phyloP scores from a whole-genome alignment of 2,888 invertebrate species.

The Eurois occulta region DNA sequence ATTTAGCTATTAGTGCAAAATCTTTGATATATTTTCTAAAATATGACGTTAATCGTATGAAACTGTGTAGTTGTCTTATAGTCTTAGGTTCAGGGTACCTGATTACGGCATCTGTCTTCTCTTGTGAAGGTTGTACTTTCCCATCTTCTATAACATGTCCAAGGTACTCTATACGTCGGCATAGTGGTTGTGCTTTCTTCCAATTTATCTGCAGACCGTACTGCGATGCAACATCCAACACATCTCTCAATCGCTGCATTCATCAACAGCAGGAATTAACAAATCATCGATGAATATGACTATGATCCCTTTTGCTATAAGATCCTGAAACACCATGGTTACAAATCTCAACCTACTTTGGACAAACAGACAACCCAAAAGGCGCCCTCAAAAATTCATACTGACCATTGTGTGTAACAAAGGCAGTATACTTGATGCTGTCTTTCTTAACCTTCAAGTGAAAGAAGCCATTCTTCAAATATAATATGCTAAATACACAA shows the following conservation, averaged over 20 bases:
- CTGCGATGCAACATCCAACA: constrained; percentile 37
- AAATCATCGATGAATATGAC: background rate
- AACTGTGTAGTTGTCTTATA: background rate
- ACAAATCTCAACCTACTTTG: background rate
- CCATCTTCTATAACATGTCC: constrained; percentile 57
- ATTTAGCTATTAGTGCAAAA: constrained; percentile 61
- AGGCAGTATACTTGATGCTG: background rate
- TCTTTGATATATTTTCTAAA: constrained; percentile 66
- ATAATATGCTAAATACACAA: background rate
- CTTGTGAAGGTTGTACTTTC: constrained; percentile 36
- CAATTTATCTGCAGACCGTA: constrained; percentile 52
- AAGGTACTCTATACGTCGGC: constrained; percentile 49
- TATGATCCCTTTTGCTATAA: background rate
- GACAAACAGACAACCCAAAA: background rate
- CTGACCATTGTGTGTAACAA: constrained; percentile 1
- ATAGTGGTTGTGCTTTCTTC: constrained; percentile 31
- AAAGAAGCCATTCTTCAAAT: background rate
- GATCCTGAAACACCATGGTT: background rate
- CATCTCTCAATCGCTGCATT: constrained; percentile 1
- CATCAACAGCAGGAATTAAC: background rate
- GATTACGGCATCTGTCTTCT: background rate
- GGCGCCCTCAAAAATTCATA: constrained; percentile 7
- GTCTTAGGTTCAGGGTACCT: constrained; percentile 4
- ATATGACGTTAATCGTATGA: constrained; percentile 42
- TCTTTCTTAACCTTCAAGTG: background rate